A percentile compares a stretch with the other conserved stretches of the same genome.
These are phyloP conservation scores for Eptatretus burgeri DNA, from an alignment of 2,113 vertebrate species.

Conservation along the genomic window DNA sequence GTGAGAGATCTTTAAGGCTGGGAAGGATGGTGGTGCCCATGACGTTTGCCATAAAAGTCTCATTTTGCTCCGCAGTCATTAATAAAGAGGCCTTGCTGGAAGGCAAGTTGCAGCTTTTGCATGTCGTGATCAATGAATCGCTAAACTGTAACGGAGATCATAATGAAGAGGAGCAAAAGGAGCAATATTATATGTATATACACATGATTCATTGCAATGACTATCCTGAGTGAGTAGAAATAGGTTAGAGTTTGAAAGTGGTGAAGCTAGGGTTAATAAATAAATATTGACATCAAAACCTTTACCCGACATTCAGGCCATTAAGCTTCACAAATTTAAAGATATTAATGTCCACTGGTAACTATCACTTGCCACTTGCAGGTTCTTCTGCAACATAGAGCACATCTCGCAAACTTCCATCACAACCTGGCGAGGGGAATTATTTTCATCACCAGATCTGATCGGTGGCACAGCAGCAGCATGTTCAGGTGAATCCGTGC, in stretches of 20 bases:
- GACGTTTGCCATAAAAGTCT: too few species aligned
- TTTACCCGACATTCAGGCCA: not conserved
- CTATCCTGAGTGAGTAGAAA: constrained; percentile 19
- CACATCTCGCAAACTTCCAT: too few species aligned
- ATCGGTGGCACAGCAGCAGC: too few species aligned
- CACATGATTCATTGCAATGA: constrained; percentile 16
- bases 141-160: constrained; percentile 24
- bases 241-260: not conserved
- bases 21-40: too few species aligned
- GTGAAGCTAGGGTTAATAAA: constrained; percentile 1
- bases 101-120: constrained; percentile 40
- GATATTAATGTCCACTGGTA: too few species aligned
- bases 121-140: constrained; percentile 23
- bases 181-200: constrained; percentile 30
- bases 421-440: too few species aligned
- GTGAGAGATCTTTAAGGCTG: constrained; percentile 14
- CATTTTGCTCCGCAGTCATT: constrained; percentile 18
- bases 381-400: too few species aligned
- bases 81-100: constrained; percentile 33
- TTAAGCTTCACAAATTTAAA: not conserved
- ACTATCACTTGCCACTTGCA: too few species aligned
- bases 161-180: constrained; percentile 25
- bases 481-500: too few species aligned
- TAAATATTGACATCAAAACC: not conserved
- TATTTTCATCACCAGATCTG: too few species aligned